These are phyloP conservation scores for Phortica okadai DNA, from an alignment of 2,888 invertebrate genomes.

Conservation along the genomic window DNA sequence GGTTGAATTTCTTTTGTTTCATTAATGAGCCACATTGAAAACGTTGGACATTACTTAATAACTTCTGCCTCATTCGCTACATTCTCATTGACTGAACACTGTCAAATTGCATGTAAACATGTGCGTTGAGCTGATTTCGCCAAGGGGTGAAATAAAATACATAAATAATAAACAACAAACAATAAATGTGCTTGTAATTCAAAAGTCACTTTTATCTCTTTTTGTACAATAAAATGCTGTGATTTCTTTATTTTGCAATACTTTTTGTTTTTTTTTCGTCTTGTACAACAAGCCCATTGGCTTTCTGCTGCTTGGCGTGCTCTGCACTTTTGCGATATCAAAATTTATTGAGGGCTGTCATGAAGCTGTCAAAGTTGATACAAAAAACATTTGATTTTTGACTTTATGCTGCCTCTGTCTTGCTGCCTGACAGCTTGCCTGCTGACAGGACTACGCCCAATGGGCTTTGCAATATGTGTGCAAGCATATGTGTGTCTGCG, in stretches of 20 bases:
- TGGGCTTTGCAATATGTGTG: neutral
- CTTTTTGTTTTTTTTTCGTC: neutral
- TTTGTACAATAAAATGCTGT: neutral
- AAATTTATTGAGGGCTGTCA: conserved; percentile 74
- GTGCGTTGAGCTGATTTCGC: too few relatives aligned
- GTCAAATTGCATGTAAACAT: too few relatives aligned
- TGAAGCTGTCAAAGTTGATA: conserved; percentile 72
- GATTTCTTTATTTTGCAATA: conserved; percentile 38
- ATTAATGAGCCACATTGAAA: too few relatives aligned
- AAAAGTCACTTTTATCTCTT: neutral
- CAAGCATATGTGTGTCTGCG: neutral
- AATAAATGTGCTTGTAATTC: neutral
- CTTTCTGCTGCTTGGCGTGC: neutral
- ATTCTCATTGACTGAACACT: too few relatives aligned
- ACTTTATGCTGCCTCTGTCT: conserved; percentile 58
- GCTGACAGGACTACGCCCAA: neutral
- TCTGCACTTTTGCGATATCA: conserved; percentile 55
- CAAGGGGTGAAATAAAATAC: too few relatives aligned
- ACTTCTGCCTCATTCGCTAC: too few relatives aligned
- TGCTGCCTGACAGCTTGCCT: neutral
- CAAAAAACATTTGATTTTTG: conserved; percentile 71
- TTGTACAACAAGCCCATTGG: neutral
- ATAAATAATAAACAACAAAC: too few relatives aligned
- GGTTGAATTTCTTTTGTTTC: too few relatives aligned
- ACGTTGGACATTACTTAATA: too few relatives aligned